Conservation (phyloP, 2,888 invertebrate genomes). For the Perizoma affinitatum region DNA sequence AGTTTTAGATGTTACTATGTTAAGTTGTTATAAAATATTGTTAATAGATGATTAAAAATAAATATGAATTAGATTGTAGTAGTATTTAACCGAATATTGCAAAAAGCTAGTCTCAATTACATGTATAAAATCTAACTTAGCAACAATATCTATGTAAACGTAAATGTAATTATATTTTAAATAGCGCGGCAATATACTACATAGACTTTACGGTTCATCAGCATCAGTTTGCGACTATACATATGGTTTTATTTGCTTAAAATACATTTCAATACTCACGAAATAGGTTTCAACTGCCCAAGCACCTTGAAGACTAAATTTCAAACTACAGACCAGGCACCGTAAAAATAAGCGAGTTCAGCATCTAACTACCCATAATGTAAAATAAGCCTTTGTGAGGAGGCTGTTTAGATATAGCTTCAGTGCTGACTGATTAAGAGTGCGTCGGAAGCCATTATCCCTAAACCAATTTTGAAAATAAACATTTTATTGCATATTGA, state of each 20-base stretch:
- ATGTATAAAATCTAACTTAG: neutral
- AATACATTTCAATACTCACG: neutral
- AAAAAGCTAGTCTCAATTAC: constrained; percentile 81
- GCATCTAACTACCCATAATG: constrained; percentile 40
- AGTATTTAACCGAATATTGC: constrained; percentile 58
- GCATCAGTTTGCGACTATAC: neutral
- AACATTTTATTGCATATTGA: constrained; percentile 40
- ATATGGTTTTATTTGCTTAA: neutral
- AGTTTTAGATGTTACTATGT: constrained; percentile 13
- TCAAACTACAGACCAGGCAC: constrained; percentile 56
- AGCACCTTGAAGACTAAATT: constrained; percentile 43
- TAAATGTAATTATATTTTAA: constrained; percentile 1
- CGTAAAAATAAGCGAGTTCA: constrained; percentile 40
- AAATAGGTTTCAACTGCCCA: constrained; percentile 34
- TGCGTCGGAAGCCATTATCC: constrained; percentile 56
- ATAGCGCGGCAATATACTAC: constrained; percentile 18
- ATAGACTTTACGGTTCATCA: constrained; percentile 2
- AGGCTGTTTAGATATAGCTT: constrained; percentile 18
- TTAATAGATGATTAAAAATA: neutral
- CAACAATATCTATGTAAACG: neutral
- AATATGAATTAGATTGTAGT: constrained; percentile 28
- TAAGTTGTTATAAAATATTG: constrained; percentile 16
- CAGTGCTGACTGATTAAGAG: constrained; percentile 47
- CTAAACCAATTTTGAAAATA: constrained; percentile 46
- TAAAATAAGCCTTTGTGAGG: constrained; percentile 35